These are phyloP conservation scores for Scaeva pyrastri DNA, from an alignment of 2,888 invertebrate genomes.

Conservation along the genomic window DNA sequence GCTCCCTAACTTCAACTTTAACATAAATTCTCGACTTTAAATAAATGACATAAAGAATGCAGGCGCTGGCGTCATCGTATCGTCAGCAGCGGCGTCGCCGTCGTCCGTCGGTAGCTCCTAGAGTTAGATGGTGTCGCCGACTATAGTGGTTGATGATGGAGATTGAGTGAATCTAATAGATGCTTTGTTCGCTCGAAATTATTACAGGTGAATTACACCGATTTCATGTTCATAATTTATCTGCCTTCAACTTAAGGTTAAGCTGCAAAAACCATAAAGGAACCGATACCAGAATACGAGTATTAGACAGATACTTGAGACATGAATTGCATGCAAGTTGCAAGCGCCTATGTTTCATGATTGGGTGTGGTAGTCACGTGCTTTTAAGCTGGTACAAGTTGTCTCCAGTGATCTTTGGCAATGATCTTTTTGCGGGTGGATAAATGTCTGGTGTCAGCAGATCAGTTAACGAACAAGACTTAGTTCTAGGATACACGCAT, in stretches of 20 bases:
- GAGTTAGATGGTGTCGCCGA: not conserved
- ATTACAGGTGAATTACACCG: constrained; percentile 65
- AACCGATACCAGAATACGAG: constrained; percentile 17
- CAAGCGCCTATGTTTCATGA: constrained; percentile 47
- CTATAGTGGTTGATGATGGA: constrained; percentile 40
- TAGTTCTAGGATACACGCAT: constrained; percentile 29
- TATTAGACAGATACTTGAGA: constrained; percentile 54
- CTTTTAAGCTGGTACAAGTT: constrained; percentile 46
- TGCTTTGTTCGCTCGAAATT: constrained; percentile 50
- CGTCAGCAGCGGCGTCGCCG: not conserved
- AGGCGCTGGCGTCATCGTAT: constrained; percentile 2
- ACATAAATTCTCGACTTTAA: constrained; percentile 44
- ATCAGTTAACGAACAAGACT: constrained; percentile 21
- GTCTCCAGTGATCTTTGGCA: constrained; percentile 62
- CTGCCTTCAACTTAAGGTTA: constrained; percentile 33
- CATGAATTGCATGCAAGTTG: constrained; percentile 63
- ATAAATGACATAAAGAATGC: constrained; percentile 60
- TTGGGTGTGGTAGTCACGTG: constrained; percentile 73
- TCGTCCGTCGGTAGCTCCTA: constrained; percentile 12
- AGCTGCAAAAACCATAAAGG: constrained; percentile 19
- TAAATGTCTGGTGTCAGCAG: constrained; percentile 22
- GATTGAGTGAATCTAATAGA: constrained; percentile 58
- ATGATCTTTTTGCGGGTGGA: constrained; percentile 55
- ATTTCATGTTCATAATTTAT: constrained; percentile 67
- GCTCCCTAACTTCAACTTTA: not conserved